phyloP scores from a whole-genome alignment of 2,113 vertebrate species.

The Bufo gargarizans region DNA sequence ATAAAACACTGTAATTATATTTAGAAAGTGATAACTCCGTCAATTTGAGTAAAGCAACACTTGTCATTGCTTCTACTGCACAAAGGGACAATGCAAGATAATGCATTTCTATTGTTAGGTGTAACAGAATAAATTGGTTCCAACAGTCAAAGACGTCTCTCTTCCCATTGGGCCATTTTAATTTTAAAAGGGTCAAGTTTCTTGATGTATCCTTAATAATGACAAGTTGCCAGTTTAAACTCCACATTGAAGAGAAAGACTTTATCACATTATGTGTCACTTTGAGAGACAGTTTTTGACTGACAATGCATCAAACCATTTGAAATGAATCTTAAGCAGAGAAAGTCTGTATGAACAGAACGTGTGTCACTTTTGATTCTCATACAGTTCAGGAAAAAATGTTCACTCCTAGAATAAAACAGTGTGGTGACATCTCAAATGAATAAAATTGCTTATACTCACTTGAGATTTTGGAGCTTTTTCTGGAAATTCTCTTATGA shows the following conservation, averaged over 20 bases:
- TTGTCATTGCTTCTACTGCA: not conserved
- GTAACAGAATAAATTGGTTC: not conserved
- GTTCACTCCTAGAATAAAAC: too few relatives aligned
- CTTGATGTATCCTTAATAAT: not conserved
- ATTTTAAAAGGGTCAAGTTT: slow-evolving; percentile 12
- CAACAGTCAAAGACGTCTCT: not conserved
- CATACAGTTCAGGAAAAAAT: too few relatives aligned
- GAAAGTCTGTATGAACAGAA: too few relatives aligned
- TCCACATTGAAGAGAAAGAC: not conserved
- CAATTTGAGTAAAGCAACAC: not conserved
- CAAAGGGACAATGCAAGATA: not conserved
- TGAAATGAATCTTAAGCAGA: not conserved
- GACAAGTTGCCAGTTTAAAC: not conserved
- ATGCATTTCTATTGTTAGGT: not conserved
- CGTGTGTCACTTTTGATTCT: too few relatives aligned
- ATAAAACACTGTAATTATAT: not conserved
- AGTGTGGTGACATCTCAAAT: too few relatives aligned
- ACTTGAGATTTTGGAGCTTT: too few relatives aligned
- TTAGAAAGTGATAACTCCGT: not conserved
- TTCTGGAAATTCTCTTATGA: too few relatives aligned
- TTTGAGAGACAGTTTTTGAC: not conserved
- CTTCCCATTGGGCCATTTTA: not conserved
- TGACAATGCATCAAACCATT: not conserved
- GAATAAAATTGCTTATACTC: too few relatives aligned
- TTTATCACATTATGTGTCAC: not conserved